Percentiles rank a stretch among this genome's conserved stretches.
phyloP scores from a whole-genome alignment of 2,888 invertebrate genomes.

The Sepioteuthis lessoniana region DNA sequence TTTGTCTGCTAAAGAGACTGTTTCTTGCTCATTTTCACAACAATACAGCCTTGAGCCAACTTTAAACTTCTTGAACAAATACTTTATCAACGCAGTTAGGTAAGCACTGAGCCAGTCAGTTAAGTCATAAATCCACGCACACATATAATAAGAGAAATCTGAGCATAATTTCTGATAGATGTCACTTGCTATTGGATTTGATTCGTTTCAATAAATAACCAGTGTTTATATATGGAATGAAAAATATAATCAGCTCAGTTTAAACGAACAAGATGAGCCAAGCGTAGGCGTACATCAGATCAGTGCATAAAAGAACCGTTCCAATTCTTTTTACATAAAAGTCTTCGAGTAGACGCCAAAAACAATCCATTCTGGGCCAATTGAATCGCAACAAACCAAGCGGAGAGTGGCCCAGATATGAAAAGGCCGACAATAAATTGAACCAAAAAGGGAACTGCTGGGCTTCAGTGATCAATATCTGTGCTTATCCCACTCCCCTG shows the following conservation, averaged over 20 bases:
- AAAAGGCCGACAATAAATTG: background rate
- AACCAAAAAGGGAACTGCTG: background rate
- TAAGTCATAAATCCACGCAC: background rate
- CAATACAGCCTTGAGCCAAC: no score
- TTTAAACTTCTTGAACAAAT: no score
- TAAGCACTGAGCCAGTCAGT: no score
- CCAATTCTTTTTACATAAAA: background rate
- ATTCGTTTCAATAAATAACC: background rate
- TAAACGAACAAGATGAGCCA: background rate
- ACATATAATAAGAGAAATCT: background rate
- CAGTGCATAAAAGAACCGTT: background rate
- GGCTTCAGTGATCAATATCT: no score
- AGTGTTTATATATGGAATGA: background rate
- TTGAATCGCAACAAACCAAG: background rate
- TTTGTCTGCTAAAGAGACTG: no score
- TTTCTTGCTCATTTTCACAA: no score
- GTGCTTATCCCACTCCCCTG: no score
- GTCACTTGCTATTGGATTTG: background rate
- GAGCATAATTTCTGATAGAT: background rate
- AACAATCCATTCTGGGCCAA: background rate
- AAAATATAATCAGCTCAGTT: background rate
- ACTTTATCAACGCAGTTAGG: no score
- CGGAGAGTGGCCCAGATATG: background rate
- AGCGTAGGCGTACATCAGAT: background rate
- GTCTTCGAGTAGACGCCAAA: background rate